Conservation (phyloP, 2,113 vertebrate species). For the Rattus norvegicus region DNA sequence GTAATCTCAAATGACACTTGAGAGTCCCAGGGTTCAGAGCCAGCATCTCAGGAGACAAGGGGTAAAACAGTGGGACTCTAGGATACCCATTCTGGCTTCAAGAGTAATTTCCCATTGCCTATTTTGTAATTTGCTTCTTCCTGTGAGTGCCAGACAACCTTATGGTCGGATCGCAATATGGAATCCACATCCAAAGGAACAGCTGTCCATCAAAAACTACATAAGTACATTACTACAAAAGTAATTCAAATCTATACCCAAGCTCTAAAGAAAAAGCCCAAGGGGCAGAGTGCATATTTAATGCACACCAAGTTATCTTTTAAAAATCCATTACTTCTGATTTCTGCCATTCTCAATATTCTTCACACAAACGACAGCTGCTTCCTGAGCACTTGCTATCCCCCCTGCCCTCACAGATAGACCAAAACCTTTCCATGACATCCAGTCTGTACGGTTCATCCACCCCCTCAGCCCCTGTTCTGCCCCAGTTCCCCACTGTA, state of each 20-base stretch:
- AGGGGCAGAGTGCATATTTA: neutral
- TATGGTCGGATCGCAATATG: neutral
- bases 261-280: slow-evolving; percentile 39
- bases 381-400: slow-evolving; percentile 34
- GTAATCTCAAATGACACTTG: neutral
- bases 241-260: slow-evolving; percentile 27
- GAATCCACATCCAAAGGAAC: slow-evolving; percentile 35
- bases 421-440: neutral
- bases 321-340: slow-evolving; percentile 13
- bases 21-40: neutral
- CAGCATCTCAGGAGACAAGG: neutral
- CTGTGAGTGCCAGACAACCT: neutral
- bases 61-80: neutral
- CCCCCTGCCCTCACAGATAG: neutral
- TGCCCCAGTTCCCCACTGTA: neutral
- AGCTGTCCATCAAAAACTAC: slow-evolving; percentile 34
- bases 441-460: neutral
- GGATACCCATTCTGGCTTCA: neutral
- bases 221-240: neutral
- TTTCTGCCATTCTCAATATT: slow-evolving; percentile 36
- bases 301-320: slow-evolving; percentile 11
- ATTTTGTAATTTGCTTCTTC: slow-evolving; percentile 25
- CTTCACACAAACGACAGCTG: slow-evolving; percentile 15
- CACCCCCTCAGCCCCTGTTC: neutral
- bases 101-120: neutral